phyloP scores from a whole-genome alignment of 2,113 vertebrate species.

The Seriola dumerili region DNA sequence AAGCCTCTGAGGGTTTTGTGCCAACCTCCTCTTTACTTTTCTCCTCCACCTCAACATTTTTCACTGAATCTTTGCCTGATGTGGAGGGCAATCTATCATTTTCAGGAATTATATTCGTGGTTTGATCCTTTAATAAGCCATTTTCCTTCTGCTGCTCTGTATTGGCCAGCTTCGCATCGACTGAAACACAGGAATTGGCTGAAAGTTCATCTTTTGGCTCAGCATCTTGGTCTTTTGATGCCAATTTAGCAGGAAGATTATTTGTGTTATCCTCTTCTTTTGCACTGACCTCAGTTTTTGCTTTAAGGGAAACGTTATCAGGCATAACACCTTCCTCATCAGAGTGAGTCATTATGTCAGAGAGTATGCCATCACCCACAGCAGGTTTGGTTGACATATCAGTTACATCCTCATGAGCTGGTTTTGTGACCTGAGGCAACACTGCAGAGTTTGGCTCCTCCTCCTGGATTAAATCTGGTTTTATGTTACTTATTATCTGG shows the following conservation, averaged over 20 bases:
- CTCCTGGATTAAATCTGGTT: slow-evolving; percentile 30
- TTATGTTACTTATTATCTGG: slow-evolving; percentile 13
- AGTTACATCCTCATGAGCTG: slow-evolving; percentile 40
- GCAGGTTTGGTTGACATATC: slow-evolving; percentile 52
- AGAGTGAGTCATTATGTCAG: slow-evolving; percentile 27
- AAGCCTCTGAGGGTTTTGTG: slow-evolving; percentile 42
- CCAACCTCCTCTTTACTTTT: slow-evolving; percentile 52
- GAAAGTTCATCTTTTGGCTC: neutral
- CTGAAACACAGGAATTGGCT: neutral
- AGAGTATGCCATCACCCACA: slow-evolving; percentile 6
- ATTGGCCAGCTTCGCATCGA: neutral
- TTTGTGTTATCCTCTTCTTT: slow-evolving; percentile 17
- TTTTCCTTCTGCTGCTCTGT: slow-evolving; percentile 11
- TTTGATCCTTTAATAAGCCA: slow-evolving; percentile 28
- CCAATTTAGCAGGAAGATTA: slow-evolving; percentile 10
- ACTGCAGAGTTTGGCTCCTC: slow-evolving; percentile 8
- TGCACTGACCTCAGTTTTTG: slow-evolving; percentile 11
- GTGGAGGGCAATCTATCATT: neutral
- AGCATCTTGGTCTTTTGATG: slow-evolving; percentile 26
- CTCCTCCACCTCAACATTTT: slow-evolving; percentile 27
- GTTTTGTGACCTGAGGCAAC: slow-evolving; percentile 14
- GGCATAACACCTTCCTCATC: slow-evolving; percentile 9
- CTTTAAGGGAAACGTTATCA: neutral
- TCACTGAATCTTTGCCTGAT: neutral
- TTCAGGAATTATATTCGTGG: slow-evolving; percentile 19